Evolutionary conservation across 2,888 invertebrate species (phyloP), one percentile per base, ranked within the genome.

Genomic region (Cheilosia vernalis): DNA sequence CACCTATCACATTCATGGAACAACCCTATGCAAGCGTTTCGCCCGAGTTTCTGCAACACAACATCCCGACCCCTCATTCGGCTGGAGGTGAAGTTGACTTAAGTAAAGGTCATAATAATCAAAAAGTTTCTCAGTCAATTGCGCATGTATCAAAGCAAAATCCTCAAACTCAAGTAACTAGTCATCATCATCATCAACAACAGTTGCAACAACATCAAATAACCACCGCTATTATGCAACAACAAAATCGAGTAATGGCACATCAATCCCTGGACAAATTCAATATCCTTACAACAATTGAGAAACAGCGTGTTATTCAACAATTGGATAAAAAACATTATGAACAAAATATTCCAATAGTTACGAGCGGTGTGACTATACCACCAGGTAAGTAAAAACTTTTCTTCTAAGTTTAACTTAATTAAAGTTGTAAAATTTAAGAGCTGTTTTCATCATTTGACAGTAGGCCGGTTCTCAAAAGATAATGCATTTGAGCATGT

Each of bases 41-140:
- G 70, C 95, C 95, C 88, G 95, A 95, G 89, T 95, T 95, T 56
- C 93, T 95, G 87, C 95, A 95, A 89, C 95, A 95, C 90, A 37
- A 37, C 13, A 92, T 95, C 79, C 88, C 88, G 5, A 88, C 87
- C 15, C 88, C 88, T 2, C 88, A 88, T 49, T 73, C 87, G 10
- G 56, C 87, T 17, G 87, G 89, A 3, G 90, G 91, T 2, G 91
- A 91, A 76, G 90, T 91, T 17, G 92, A 91, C 84, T 84, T 91
- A 40, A 91, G 69, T 87, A 89, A 58, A 64, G 88, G 64, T 24
- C 85, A 86, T 33, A 85, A 13, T 44, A 69, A 53, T 73, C 82
- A 73, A 64, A 86, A 86, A 73, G 86, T 82, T 86, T 69, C 86
- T 73, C 86, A 77, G 19, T 89, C 91, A 33, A 76, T 91, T 73